Conservation (phyloP, 2,888 invertebrate genomes). For the Abrostola triplasia region DNA sequence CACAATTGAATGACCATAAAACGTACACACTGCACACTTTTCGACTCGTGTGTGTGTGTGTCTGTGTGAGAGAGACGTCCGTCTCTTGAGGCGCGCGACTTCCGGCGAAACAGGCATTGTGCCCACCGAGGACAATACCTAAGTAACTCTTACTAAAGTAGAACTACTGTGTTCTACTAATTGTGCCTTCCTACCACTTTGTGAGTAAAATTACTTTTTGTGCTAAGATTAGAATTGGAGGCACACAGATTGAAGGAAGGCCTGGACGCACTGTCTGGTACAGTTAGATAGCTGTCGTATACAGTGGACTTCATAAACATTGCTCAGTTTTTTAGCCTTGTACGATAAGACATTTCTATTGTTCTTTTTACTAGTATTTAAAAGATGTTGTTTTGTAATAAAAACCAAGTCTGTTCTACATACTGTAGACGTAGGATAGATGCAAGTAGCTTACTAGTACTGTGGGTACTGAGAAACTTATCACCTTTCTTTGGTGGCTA, state of each 20-base stretch:
- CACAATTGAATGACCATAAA: not conserved
- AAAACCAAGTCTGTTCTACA: no score
- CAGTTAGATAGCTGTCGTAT: no score
- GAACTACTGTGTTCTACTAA: not conserved
- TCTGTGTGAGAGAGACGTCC: not conserved
- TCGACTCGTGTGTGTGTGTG: not conserved
- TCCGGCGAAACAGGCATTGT: not conserved
- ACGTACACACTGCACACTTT: not conserved
- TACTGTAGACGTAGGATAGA: no score
- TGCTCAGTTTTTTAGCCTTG: no score
- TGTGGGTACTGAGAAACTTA: no score
- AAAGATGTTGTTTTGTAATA: no score
- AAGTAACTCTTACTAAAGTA: no score
- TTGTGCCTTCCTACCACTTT: not conserved
- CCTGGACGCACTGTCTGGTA: not conserved
- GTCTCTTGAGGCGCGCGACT: conserved; percentile 1
- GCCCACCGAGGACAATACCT: not conserved
- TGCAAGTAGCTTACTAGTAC: no score
- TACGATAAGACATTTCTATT: no score
- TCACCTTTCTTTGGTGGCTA: no score
- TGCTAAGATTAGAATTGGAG: not conserved
- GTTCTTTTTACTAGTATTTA: no score
- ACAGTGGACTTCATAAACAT: no score
- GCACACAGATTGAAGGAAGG: not conserved
- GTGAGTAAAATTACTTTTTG: not conserved